Base-by-base conservation (phyloP, 2,797 vertebrate genomes). In the Rhinatrema bivittatum region DNA sequence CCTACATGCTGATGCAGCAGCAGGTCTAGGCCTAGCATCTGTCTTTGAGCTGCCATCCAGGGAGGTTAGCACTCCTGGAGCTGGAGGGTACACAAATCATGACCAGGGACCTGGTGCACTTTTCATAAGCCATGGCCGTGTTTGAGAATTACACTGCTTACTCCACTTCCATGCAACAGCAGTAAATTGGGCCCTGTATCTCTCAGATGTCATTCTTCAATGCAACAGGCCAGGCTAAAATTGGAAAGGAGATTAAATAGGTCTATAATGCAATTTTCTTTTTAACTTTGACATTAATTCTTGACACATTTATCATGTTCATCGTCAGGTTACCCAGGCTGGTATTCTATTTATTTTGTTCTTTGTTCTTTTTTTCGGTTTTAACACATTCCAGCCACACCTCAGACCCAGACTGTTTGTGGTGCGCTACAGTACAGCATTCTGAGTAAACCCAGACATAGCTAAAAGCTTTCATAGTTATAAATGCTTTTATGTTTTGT, bases 221-320 rank as follows among this genome's bases (percentile, higher is more conserved):
- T 7, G 4, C 53, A 58, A 39, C 43, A 56, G 44, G 35, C 29
- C 62, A 62, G 73, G 65, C 65, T 55, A 55, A 50, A 54, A 56
- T 36, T 56, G 38, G 36, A 46, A 61, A 50, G 47, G 40, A 53
- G 51, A 36, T 54, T 53, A 50, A 47, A n/a, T 10, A 68, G 65
- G 43, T 44, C 43, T 53, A 57, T 43, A 39, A 9, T 36, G 51
- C 60, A 50, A 59, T 53, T 55, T 54, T 53, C 43, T 38, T 70
- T 64, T 65, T 51, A 56, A 57, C 56, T 67, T 58, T 65, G 58
- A 60, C 44, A 5, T 48, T 42, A 39, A 36, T 60, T 56, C 32
- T 44, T 60, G 59, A 67, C 64, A 46, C 64, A 67, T 70, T 57
- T 60, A 19, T 67, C 48, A 64, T 46, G 60, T 46, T 60, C 50